phyloP scores from a whole-genome alignment of 2,888 invertebrate genomes.

The Caenorhabditis virilis region DNA sequence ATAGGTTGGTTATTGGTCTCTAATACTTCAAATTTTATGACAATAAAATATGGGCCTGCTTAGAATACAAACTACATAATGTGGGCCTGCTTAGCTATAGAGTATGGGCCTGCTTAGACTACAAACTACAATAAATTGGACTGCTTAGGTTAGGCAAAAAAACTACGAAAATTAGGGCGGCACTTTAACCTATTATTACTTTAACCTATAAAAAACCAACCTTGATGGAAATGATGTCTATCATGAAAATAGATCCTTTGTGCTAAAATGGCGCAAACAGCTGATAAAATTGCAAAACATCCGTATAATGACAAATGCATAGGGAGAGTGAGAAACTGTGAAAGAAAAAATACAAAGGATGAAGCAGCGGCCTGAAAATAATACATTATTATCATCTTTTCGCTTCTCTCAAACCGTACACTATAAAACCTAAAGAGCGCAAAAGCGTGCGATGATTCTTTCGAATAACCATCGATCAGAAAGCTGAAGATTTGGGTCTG shows the following conservation, averaged over 20 bases:
- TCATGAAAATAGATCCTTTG: slow-evolving; percentile 29
- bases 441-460: slow-evolving; percentile 29
- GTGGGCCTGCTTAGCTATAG: no score
- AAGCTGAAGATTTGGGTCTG: slow-evolving; percentile 32
- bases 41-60: no score
- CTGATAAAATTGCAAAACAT: slow-evolving; percentile 22
- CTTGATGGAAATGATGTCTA: slow-evolving; percentile 21
- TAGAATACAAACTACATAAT: no score
- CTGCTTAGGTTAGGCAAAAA: no score
- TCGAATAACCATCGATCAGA: slow-evolving; percentile 26
- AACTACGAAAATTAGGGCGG: no score
- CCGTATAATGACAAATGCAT: slow-evolving; percentile 22
- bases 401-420: slow-evolving; percentile 7
- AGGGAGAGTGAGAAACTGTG: slow-evolving; percentile 22
- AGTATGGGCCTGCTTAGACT: no score
- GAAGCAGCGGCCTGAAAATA: slow-evolving; percentile 22
- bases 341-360: slow-evolving; percentile 22
- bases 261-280: slow-evolving; percentile 17
- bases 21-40: no score
- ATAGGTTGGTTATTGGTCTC: no score
- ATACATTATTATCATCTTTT: background rate
- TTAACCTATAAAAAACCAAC: no score
- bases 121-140: no score
- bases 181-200: no score
- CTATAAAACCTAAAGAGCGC: slow-evolving; percentile 37